Percentiles rank a stretch among this genome's conserved stretches.
Evolutionary conservation across 2,888 invertebrate genomes (phyloP).

Genomic region (Cryptophagus acutangulus): DNA sequence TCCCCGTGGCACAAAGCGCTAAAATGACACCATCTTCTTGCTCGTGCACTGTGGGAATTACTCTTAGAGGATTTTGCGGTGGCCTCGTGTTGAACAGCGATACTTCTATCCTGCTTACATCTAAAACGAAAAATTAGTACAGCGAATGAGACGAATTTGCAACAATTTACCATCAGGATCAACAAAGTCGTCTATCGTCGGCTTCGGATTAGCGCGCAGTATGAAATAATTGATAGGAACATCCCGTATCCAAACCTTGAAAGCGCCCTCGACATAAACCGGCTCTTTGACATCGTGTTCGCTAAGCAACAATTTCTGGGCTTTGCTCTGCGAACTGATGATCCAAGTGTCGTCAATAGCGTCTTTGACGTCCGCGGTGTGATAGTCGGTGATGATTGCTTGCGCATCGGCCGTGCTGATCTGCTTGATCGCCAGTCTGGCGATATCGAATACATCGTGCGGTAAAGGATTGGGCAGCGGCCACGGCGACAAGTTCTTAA

Average conservation of each 20-base stretch:
- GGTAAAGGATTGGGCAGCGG: constrained; percentile 74
- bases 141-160: not conserved
- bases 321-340: constrained; percentile 77
- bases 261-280: constrained; percentile 82
- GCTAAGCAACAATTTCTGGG: constrained; percentile 65
- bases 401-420: constrained; percentile 79
- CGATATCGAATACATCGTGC: constrained; percentile 68
- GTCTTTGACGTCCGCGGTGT: constrained; percentile 66
- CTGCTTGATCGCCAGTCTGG: constrained; percentile 74
- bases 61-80: constrained; percentile 44
- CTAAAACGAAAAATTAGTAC: constrained; percentile 34
- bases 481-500: constrained; percentile 86
- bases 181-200: constrained; percentile 46
- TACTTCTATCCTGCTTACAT: constrained; percentile 64
- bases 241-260: constrained; percentile 71
- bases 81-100: constrained; percentile 52
- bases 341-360: constrained; percentile 88
- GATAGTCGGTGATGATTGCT: constrained; percentile 59
- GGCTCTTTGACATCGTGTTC: constrained; percentile 59
- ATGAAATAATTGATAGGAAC: constrained; percentile 78
- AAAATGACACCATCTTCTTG: constrained; percentile 89
- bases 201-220: constrained; percentile 65
- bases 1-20: constrained; percentile 85
- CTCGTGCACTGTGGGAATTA: constrained; percentile 73
- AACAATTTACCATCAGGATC: constrained; percentile 61